Percentiles rank a stretch among this genome's conserved stretches.
Evolutionary conservation across 2,888 invertebrate species (phyloP).

Genomic region (Folsomia manolachei): DNA sequence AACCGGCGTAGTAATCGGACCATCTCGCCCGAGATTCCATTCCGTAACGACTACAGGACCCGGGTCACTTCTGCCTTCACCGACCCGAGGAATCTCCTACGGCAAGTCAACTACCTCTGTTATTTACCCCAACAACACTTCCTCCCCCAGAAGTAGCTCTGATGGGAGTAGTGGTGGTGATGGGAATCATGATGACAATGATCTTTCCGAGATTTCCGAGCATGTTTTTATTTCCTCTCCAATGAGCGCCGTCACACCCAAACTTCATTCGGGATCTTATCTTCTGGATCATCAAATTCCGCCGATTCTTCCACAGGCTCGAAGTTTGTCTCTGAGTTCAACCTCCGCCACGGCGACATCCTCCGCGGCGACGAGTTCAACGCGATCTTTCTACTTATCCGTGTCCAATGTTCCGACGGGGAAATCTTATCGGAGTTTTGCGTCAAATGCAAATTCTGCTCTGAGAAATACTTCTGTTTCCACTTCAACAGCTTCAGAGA

Average conservation of each 20-base stretch:
- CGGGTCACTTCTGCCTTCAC: constrained; percentile 30
- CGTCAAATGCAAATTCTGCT: constrained; percentile 21
- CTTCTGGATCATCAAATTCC: background rate
- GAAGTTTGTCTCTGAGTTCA: constrained; percentile 20
- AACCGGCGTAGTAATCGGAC: constrained; percentile 46
- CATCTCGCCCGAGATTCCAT: constrained; percentile 44
- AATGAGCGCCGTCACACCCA: background rate
- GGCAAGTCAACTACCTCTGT: constrained; percentile 39
- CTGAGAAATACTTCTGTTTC: too few relatives aligned
- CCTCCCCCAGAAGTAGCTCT: too few relatives aligned
- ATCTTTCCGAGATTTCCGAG: too few relatives aligned
- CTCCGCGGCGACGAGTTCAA: constrained; percentile 19
- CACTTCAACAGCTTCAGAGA: constrained; percentile 32
- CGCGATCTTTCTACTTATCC: constrained; percentile 42
- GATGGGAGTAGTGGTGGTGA: constrained; percentile 21
- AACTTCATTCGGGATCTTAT: background rate
- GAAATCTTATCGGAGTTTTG: constrained; percentile 39
- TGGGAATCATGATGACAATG: background rate
- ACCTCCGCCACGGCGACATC: constrained; percentile 21
- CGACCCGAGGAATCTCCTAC: constrained; percentile 37
- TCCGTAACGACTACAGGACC: constrained; percentile 39
- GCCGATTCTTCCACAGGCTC: constrained; percentile 26
- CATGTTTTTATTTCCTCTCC: constrained; percentile 16
- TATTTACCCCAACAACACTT: constrained; percentile 26
- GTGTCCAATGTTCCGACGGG: constrained; percentile 43